These are phyloP conservation scores for Pithys albifrons DNA, from an alignment of 2,113 vertebrate genomes.

Conservation along the genomic window DNA sequence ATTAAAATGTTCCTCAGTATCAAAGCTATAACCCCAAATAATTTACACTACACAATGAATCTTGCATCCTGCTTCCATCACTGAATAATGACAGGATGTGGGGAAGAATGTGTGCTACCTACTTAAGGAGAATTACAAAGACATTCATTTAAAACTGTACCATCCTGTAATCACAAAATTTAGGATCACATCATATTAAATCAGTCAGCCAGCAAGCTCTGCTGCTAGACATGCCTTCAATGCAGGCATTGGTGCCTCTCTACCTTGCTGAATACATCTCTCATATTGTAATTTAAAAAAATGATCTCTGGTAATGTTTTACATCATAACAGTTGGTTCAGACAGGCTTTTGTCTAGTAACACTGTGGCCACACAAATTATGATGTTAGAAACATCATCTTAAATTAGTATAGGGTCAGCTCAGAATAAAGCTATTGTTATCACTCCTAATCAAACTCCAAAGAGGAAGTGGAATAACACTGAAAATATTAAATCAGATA, in stretches of 20 bases:
- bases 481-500: background rate
- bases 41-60: background rate
- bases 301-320: background rate
- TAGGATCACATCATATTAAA: background rate
- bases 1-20: background rate
- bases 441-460: slow-evolving; percentile 31
- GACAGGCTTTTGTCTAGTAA: background rate
- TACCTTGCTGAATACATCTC: background rate
- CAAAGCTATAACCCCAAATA: slow-evolving; percentile 2
- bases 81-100: background rate
- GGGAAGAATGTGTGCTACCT: background rate
- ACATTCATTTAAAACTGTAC: background rate
- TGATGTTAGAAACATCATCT: background rate
- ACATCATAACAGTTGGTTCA: background rate
- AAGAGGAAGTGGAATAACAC: background rate
- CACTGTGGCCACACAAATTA: background rate
- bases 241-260: background rate
- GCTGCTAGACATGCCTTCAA: background rate
- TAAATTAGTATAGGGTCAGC: slow-evolving; percentile 1
- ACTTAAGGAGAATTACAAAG: background rate
- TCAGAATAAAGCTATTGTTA: background rate
- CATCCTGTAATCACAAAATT: background rate
- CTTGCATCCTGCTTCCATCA: background rate
- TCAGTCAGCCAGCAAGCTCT: background rate
- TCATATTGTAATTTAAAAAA: slow-evolving; percentile 32